Evolutionary conservation across 2,113 vertebrate genomes (phyloP).

Genomic region (Colinus virginianus): DNA sequence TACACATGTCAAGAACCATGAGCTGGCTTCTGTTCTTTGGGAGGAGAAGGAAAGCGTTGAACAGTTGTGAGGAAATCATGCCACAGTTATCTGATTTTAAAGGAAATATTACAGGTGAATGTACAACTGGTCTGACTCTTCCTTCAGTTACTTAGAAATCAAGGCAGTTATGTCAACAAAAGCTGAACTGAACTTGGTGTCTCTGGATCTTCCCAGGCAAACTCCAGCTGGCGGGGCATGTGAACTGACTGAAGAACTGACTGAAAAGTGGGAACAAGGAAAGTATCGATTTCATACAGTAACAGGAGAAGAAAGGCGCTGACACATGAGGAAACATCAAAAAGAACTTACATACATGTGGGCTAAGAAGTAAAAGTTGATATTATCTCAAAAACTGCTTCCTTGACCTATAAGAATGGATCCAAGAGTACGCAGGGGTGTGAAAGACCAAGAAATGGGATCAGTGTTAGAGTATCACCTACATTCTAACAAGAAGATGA

Average conservation of each 20-base stretch:
- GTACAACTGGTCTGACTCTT: background rate
- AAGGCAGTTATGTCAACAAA: background rate
- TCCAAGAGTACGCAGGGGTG: background rate
- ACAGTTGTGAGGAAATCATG: background rate
- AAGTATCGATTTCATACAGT: background rate
- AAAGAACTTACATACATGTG: fast-evolving
- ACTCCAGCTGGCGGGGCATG: background rate
- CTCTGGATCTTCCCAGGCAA: background rate
- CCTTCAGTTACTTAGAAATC: background rate
- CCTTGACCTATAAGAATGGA: background rate
- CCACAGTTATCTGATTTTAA: background rate
- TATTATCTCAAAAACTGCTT: background rate
- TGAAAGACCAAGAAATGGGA: background rate
- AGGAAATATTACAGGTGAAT: background rate
- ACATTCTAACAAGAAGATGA: background rate
- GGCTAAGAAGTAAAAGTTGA: background rate
- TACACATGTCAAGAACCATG: background rate
- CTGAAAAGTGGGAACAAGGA: background rate
- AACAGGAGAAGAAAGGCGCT: background rate
- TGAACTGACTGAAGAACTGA: background rate
- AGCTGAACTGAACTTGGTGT: background rate
- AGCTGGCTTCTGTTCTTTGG: background rate
- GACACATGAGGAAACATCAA: background rate
- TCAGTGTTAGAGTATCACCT: background rate
- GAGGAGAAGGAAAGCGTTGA: background rate